Evolutionary conservation across 2,113 vertebrate genomes (phyloP).

Genomic region (Arothron firmamentum): DNA sequence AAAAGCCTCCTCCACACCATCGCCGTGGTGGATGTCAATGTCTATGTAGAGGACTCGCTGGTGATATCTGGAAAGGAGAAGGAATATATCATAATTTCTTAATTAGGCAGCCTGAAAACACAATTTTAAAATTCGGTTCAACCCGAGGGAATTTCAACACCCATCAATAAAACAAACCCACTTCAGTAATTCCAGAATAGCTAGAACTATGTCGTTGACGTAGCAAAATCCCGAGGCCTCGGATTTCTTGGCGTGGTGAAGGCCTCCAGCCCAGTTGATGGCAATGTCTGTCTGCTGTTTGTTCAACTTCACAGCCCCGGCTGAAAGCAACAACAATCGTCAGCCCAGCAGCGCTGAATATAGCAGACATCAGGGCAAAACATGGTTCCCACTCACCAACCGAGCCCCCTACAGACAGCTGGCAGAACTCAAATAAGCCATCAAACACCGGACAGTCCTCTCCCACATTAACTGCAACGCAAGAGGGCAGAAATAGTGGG

Average conservation of each 20-base stretch:
- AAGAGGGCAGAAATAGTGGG: background rate
- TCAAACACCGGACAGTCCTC: slow-evolving; percentile 99
- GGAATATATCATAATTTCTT: background rate
- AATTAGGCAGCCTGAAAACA: background rate
- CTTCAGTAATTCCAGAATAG: slow-evolving; percentile 96
- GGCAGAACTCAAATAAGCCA: slow-evolving; percentile 98
- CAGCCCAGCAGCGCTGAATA: slow-evolving; percentile 5
- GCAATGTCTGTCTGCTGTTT: slow-evolving; percentile 99
- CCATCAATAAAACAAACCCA: slow-evolving; percentile 55
- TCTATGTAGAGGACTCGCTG: slow-evolving; percentile 98
- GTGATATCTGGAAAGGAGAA: slow-evolving; percentile 82
- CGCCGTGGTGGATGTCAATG: slow-evolving; percentile 98
- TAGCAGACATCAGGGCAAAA: background rate
- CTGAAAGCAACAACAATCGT: slow-evolving; percentile 63
- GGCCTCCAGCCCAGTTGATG: slow-evolving; percentile 96
- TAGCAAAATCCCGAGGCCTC: slow-evolving; percentile 99
- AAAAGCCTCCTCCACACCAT: slow-evolving; percentile 97
- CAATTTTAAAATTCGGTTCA: background rate
- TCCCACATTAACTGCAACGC: slow-evolving; percentile 89
- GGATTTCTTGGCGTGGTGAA: slow-evolving; percentile 97
- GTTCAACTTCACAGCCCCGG: slow-evolving; percentile 97
- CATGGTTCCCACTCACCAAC: slow-evolving; percentile 80
- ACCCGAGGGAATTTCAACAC: background rate
- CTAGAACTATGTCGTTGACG: slow-evolving; percentile 96
- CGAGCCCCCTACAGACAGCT: slow-evolving; percentile 94